Conservation (phyloP, 2,888 invertebrate species). For the Orthonevra nobilis region DNA sequence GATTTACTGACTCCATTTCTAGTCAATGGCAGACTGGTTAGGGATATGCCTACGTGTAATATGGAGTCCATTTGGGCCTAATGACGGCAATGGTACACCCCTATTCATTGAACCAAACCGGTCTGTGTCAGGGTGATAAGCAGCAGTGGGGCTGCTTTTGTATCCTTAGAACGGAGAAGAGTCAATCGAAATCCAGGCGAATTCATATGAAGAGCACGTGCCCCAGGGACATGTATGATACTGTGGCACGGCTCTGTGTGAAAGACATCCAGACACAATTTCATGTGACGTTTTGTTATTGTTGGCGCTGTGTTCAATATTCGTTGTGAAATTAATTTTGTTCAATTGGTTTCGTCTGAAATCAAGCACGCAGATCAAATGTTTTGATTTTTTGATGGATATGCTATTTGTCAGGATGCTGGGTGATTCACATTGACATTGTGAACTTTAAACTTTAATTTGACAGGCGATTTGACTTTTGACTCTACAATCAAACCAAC, state of each 20-base stretch:
- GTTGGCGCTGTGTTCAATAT: slow-evolving; percentile 3
- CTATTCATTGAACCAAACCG: slow-evolving; percentile 44
- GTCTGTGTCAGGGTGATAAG: slow-evolving; percentile 52
- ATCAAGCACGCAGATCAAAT: slow-evolving; percentile 16
- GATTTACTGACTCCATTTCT: slow-evolving; percentile 48
- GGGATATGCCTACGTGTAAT: slow-evolving; percentile 31
- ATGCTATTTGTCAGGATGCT: neutral
- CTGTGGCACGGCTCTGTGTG: neutral
- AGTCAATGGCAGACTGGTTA: slow-evolving; percentile 10
- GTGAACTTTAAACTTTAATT: slow-evolving; percentile 35
- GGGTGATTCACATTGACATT: slow-evolving; percentile 18
- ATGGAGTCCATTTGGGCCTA: slow-evolving; percentile 53
- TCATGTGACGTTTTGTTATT: slow-evolving; percentile 24
- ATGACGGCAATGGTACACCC: slow-evolving; percentile 55
- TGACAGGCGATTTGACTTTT: slow-evolving; percentile 10
- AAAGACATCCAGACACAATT: slow-evolving; percentile 16
- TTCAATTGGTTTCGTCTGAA: slow-evolving; percentile 15
- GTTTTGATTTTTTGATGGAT: slow-evolving; percentile 15
- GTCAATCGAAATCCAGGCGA: slow-evolving; percentile 43
- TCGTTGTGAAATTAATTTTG: slow-evolving; percentile 19
- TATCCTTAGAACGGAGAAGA: slow-evolving; percentile 24
- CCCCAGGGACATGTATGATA: slow-evolving; percentile 1
- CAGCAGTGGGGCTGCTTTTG: slow-evolving; percentile 7
- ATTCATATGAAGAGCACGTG: slow-evolving; percentile 39
- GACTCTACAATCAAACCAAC: no score